Evolutionary conservation across 2,888 invertebrate genomes (phyloP), one percentile per base, ranked within the genome.

Genomic region (Atethmia centrago): DNA sequence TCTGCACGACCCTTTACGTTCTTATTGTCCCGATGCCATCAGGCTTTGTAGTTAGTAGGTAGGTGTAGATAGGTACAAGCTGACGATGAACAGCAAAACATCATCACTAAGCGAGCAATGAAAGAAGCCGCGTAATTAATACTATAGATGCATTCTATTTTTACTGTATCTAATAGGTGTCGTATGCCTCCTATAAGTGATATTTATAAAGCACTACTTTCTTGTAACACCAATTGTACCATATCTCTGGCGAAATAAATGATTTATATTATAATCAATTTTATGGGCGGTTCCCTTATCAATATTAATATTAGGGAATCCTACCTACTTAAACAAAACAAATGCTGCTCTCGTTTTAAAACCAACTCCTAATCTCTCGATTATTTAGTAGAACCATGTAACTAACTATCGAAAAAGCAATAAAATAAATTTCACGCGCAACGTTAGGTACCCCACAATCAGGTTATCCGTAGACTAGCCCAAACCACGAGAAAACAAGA

Each of bases 1-100:
- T n/a, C n/a, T n/a, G n/a, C n/a, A n/a, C n/a, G n/a, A n/a, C n/a
- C n/a, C n/a, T n/a, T n/a, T n/a, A 62, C 45, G n/a, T 51, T 40
- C 59, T 42, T 71, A 65, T 56, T 71, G 55, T 78, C 56, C 56
- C 25, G 51, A 40, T 5, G n/a, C n/a, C n/a, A n/a, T n/a, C n/a
- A 47, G 21, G 45, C 55, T 62, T 62, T 49, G 53, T n/a, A n/a
- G n/a, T 31, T 31, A 62, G 19, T 55, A 40, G 42, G 10, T 21
- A 59, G 42, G 21, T 31, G 31, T 31, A 31, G 31, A 4, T 61
- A 53, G 61, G n/a, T 45, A 65, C n/a, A 42, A 47, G 36, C 55
- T 69, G n/a, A 40, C 21, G 42, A 31, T 28, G 28, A 64, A 25
- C n/a, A 70, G 56, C n/a, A 62, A n/a, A 49, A 36, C 55, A 51